Evolutionary conservation across 1,140 invertebrate species (phyloP), one percentile per base, ranked within the genome.

Genomic region (Euura lappo): DNA sequence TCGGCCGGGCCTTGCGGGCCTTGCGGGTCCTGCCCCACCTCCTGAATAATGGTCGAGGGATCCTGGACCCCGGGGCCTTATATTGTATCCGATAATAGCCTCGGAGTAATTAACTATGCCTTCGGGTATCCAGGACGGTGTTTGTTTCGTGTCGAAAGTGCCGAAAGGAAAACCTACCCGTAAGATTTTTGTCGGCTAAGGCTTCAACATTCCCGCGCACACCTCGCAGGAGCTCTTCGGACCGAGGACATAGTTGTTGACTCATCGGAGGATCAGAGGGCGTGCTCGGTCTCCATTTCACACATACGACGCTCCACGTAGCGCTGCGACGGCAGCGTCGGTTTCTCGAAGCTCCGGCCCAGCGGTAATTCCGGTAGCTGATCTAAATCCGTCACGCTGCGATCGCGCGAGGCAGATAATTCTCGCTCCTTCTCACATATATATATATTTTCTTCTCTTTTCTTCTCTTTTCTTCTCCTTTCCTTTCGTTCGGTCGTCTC

Each of bases 401-500:
- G 51, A 60, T 60, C 51, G 51, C 51, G 51, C 51, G 51, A 60
- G 51, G 51, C 51, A 60, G 51, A 60, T 60, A 60, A 60, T 60
- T 60, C 51, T n/a, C 28, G 28, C 28, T 28, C 28, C 28, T 28
- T 28, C 28, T 28, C 28, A 28, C 28, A 28, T 28, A 28, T 28
- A 28, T 28, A 28, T 28, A 28, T 28, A n/a, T n/a, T n/a, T n/a
- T n/a, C n/a, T n/a, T n/a, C n/a, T 28, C 1, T 28, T 28, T 28
- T 28, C 28, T 28, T 28, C 28, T 28, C 28, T 28, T 64, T 13
- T 10, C 10, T 64, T 44, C 6, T 70, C 71, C 76, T 75, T 69
- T 51, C 69, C 73, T 67, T 65, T 74, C 45, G 66, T 46, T 46
- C 69, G 46, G 44, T 69, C 66, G 13, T 71, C 74, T 60, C 66